A percentile compares a stretch with the other conserved stretches of the same genome.
These are phyloP conservation scores for Drosophila greeni DNA, from an alignment of 2,888 invertebrate genomes.

Conservation along the genomic window DNA sequence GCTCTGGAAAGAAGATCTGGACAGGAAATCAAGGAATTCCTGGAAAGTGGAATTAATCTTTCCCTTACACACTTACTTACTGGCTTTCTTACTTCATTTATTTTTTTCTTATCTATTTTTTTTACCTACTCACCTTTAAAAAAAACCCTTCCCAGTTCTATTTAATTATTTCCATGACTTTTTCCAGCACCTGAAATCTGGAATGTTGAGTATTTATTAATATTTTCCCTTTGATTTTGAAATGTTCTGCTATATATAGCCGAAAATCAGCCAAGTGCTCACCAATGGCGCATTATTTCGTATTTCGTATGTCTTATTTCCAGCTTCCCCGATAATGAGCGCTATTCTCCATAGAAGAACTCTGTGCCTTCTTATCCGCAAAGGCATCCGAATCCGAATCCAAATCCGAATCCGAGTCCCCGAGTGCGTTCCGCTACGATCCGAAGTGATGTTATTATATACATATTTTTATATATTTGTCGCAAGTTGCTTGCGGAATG, in stretches of 20 bases:
- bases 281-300: slow-evolving; percentile 9
- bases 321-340: slow-evolving; percentile 33
- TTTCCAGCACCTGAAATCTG: not conserved
- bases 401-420: slow-evolving; percentile 12
- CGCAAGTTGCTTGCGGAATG: slow-evolving; percentile 33
- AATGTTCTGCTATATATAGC: not conserved
- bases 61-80: too few species aligned
- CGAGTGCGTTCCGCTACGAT: slow-evolving; percentile 26
- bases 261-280: slow-evolving; percentile 23
- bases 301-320: slow-evolving; percentile 12
- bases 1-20: too few species aligned
- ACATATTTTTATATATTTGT: slow-evolving; percentile 13
- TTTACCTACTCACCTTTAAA: not conserved
- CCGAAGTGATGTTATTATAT: slow-evolving; percentile 11
- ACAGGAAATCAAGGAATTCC: too few species aligned
- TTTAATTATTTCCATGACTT: not conserved
- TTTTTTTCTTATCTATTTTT: not conserved
- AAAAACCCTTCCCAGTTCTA: not conserved
- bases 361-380: slow-evolving; percentile 61
- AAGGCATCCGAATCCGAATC: slow-evolving; percentile 43
- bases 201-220: not conserved
- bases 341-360: slow-evolving; percentile 28
- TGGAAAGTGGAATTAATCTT: too few species aligned
- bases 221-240: not conserved
- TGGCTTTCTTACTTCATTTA: too few species aligned